Conservation (phyloP, 2,113 vertebrate genomes). For the Bos indicus region DNA sequence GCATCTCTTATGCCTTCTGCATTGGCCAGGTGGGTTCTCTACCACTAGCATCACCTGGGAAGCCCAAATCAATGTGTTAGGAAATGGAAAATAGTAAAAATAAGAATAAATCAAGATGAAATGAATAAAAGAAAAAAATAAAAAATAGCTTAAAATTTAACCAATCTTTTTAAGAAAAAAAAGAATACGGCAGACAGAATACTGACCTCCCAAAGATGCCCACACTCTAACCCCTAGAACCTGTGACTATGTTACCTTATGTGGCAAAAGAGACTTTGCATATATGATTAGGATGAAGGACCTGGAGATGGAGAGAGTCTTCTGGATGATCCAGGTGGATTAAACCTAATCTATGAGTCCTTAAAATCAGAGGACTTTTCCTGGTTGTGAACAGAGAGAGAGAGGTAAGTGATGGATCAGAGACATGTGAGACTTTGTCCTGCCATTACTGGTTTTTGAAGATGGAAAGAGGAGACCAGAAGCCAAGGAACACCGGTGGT, state of each 20-base stretch:
- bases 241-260: neutral
- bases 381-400: neutral
- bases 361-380: neutral
- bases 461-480: neutral
- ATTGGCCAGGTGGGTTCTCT: neutral
- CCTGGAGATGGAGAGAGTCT: neutral
- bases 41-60: neutral
- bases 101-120: neutral
- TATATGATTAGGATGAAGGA: neutral
- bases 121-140: neutral
- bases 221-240: neutral
- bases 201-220: neutral
- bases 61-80: neutral
- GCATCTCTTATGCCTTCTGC: neutral
- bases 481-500: neutral
- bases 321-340: neutral
- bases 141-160: neutral
- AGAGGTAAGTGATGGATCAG: neutral
- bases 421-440: neutral
- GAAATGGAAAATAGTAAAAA: slow-evolving; percentile 16
- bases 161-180: neutral
- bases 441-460: neutral
- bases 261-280: neutral
- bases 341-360: no score
- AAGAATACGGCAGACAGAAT: neutral